Conservation (phyloP, 2,113 vertebrate genomes). For the Bos javanicus region DNA sequence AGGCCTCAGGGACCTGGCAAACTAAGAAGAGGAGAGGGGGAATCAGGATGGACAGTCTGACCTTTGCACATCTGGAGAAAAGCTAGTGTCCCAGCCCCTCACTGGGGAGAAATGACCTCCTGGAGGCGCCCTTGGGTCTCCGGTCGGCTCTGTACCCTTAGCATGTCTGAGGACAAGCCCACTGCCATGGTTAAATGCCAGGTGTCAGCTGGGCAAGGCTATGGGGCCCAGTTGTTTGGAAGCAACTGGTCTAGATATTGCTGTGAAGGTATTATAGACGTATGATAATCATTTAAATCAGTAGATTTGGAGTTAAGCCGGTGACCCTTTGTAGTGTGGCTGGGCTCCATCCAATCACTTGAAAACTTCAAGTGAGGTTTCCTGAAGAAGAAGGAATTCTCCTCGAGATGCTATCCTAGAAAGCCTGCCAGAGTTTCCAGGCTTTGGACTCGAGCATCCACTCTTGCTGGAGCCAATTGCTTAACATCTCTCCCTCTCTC, state of each 20-base stretch:
- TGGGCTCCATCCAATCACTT: not conserved
- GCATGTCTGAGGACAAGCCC: not conserved
- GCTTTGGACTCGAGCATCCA: not conserved
- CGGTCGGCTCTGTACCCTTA: accelerated
- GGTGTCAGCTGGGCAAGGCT: not conserved
- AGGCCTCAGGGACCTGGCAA: constrained; percentile 42
- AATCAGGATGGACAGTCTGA: constrained; percentile 29
- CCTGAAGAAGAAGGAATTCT: not conserved
- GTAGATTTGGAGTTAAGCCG: not conserved
- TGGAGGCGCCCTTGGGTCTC: not conserved
- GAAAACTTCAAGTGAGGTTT: not conserved
- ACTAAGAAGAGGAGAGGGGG: not conserved
- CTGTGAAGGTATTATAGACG: not conserved
- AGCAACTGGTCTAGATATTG: not conserved
- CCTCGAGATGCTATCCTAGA: not conserved
- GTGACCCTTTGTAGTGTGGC: not conserved
- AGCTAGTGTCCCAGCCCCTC: not conserved
- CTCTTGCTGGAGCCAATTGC: not conserved
- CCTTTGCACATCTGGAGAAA: constrained; percentile 28
- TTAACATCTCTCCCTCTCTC: not conserved
- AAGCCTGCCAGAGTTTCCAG: not conserved
- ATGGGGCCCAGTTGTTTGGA: not conserved
- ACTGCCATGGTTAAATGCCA: not conserved
- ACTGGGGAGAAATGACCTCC: not conserved
- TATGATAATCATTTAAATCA: not conserved